These are phyloP conservation scores for Ditylenchus weischeri DNA, from an alignment of 2,888 invertebrate species.

Conservation along the genomic window DNA sequence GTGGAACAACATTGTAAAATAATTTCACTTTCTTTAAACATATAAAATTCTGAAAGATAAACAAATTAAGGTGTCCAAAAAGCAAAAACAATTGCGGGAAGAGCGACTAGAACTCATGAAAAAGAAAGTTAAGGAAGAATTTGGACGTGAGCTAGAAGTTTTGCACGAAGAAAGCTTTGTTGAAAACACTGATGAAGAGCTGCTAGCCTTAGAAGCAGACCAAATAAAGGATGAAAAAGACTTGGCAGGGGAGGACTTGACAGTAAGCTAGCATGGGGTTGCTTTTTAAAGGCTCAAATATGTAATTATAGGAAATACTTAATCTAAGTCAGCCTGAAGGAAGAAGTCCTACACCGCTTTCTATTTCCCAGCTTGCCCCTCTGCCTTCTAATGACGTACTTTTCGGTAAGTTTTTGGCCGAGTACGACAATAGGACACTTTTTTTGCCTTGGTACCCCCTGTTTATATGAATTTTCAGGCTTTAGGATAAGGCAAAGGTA, in stretches of 20 bases:
- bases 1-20: constrained; percentile 58
- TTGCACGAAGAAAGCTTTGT: constrained; percentile 56
- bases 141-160: constrained; percentile 55
- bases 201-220: constrained; percentile 58
- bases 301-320: constrained; percentile 44
- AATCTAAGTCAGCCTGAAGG: constrained; percentile 50
- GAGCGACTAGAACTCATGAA: constrained; percentile 63
- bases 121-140: constrained; percentile 59
- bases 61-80: constrained; percentile 54
- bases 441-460: no score
- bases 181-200: constrained; percentile 53
- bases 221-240: constrained; percentile 54
- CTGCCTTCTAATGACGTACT: constrained; percentile 61
- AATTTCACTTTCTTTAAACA: background rate
- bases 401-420: constrained; percentile 59
- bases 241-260: constrained; percentile 43
- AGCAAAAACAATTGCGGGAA: constrained; percentile 60
- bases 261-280: constrained; percentile 21
- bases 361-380: constrained; percentile 62
- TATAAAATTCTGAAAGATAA: background rate
- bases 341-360: constrained; percentile 49
- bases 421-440: constrained; percentile 2
- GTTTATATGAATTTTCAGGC: no score
- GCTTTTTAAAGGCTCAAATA: no score
- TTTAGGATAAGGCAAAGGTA: no score